These are phyloP conservation scores for Parnassius mnemosyne DNA, from an alignment of 2,888 invertebrate species.

Conservation along the genomic window DNA sequence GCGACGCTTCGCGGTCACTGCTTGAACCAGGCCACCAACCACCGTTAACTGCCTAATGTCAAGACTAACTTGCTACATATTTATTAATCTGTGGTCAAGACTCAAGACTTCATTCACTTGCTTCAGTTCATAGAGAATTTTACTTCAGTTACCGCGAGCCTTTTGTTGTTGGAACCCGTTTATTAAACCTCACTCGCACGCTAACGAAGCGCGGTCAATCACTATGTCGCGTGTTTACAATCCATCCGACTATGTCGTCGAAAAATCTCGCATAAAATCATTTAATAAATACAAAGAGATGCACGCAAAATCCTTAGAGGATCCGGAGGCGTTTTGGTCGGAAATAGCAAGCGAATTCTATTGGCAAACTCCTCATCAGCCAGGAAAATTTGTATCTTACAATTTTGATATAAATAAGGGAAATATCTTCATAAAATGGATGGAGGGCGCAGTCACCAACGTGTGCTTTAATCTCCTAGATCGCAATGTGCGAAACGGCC, in stretches of 20 bases:
- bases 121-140: neutral
- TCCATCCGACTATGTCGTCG: conserved; percentile 82
- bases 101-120: conserved; percentile 8
- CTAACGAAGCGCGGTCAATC: conserved; percentile 38
- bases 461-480: conserved; percentile 97
- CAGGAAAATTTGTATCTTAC: conserved; percentile 90
- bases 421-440: conserved; percentile 94
- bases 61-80: conserved; percentile 2
- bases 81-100: too few relatives aligned
- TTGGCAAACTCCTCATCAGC: conserved; percentile 90
- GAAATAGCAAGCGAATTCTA: conserved; percentile 95
- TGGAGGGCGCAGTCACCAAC: conserved; percentile 97
- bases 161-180: conserved; percentile 28
- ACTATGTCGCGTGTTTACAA: conserved; percentile 84
- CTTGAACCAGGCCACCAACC: conserved; percentile 1
- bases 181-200: conserved; percentile 7
- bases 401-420: conserved; percentile 96
- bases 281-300: conserved; percentile 89
- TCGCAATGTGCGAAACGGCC: conserved; percentile 92
- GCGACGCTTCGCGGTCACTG: conserved; percentile 35
- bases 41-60: conserved; percentile 27
- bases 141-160: conserved; percentile 44
- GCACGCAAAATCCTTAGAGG: conserved; percentile 91
- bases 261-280: conserved; percentile 81
- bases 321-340: conserved; percentile 96